Percentiles rank a stretch among this genome's conserved stretches.
Evolutionary conservation across 2,113 vertebrate species (phyloP).

Genomic region (Paramormyrops kingsleyae): DNA sequence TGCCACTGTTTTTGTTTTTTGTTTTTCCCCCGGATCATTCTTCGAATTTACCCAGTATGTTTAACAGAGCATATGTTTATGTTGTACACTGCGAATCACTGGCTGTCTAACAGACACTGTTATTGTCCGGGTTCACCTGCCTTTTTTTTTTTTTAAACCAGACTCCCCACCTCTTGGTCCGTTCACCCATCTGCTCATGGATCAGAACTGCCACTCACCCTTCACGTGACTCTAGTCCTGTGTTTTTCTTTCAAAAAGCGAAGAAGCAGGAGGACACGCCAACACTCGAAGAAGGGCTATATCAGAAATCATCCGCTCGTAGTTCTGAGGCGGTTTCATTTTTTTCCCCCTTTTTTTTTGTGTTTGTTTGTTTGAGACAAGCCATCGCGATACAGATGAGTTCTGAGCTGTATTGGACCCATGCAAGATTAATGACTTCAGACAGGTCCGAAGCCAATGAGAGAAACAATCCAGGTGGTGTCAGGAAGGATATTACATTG

Average conservation of each 20-base stretch:
- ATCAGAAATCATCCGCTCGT: conserved; percentile 55
- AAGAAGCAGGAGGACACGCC: conserved; percentile 29
- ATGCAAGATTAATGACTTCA: conserved; percentile 62
- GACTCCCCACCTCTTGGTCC: conserved; percentile 3
- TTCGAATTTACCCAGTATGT: background rate
- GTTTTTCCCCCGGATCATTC: background rate
- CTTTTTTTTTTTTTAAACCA: background rate
- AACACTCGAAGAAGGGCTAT: conserved; percentile 37
- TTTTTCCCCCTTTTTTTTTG: background rate
- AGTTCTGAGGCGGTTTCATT: conserved; percentile 25
- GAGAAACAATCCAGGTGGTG: conserved; percentile 63
- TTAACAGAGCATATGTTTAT: background rate
- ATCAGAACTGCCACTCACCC: background rate
- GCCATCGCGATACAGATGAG: conserved; percentile 42
- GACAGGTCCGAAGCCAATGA: conserved; percentile 57
- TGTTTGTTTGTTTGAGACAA: conserved; percentile 29
- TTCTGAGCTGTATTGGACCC: conserved; percentile 45
- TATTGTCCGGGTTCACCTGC: background rate
- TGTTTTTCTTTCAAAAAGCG: conserved; percentile 8
- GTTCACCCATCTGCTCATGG: background rate
- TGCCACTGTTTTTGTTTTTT: background rate
- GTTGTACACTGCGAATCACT: background rate
- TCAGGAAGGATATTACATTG: conserved; percentile 66
- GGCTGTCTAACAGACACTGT: background rate
- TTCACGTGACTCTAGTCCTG: conserved; percentile 5